A percentile compares a stretch with the other conserved stretches of the same genome.
These are phyloP conservation scores for Lepus europaeus DNA, from an alignment of 2,113 vertebrate species.

Conservation along the genomic window DNA sequence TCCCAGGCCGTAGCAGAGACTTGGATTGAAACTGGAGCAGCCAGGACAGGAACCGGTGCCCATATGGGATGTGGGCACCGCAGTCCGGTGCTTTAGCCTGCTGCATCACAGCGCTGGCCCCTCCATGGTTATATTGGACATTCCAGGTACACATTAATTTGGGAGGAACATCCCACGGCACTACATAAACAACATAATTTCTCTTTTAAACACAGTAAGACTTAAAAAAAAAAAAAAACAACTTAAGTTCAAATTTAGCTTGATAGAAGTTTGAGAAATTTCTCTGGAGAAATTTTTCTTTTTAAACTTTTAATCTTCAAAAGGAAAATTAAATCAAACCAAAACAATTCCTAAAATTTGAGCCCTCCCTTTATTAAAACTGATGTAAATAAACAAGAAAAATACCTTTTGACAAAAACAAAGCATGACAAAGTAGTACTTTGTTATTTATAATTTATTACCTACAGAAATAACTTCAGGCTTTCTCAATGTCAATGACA, in stretches of 20 bases:
- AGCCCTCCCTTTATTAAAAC: constrained; percentile 46
- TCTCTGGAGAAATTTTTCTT: background rate
- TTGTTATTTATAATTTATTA: constrained; percentile 59
- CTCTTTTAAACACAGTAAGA: constrained; percentile 24
- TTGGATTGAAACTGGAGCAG: too few species aligned
- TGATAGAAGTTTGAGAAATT: constrained; percentile 55
- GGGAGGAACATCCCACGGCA: background rate
- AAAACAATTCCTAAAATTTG: constrained; percentile 13
- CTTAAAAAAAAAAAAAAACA: background rate
- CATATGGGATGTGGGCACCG: too few species aligned
- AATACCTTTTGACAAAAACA: constrained; percentile 53
- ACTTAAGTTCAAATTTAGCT: constrained; percentile 60
- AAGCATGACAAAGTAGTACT: constrained; percentile 11
- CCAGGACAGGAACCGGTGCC: too few species aligned
- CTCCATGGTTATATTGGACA: background rate
- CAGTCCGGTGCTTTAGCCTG: too few species aligned
- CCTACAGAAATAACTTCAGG: constrained; percentile 63
- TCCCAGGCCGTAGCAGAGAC: too few species aligned
- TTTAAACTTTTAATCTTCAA: constrained; percentile 21
- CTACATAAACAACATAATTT: background rate
- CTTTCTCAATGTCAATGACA: constrained; percentile 51
- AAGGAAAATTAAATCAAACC: constrained; percentile 43
- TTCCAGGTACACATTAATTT: background rate
- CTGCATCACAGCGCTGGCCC: background rate
- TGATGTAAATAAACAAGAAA: constrained; percentile 53